Evolutionary conservation across 2,888 invertebrate species (phyloP), one percentile per base, ranked within the genome.

Genomic region (Platynereis dumerilii): DNA sequence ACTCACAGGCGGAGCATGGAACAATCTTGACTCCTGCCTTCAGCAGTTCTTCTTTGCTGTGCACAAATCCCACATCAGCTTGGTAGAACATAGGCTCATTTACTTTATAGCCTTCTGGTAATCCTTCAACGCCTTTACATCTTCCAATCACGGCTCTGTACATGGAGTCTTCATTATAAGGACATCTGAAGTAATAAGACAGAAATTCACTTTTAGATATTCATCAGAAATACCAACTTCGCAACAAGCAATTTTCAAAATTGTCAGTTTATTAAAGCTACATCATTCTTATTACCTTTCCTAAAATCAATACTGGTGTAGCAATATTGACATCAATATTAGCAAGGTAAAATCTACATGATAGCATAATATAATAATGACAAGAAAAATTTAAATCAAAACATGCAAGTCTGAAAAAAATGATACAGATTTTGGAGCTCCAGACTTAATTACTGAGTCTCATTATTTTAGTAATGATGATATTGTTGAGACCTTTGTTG

Each of bases 91-190:
- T 15, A 7, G 79, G 80, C 5, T 45, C 53, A 39, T 64, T 63
- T 2, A 76, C 53, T 34, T 57, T 62, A 70, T 75, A 82, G 3
- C 75, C 72, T 15, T 28, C 17, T 1, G 80, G 77, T n/a, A 79
- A 71, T 2, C 66, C 52, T 15, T 64, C 24, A 10, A 76, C 67
- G 3, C 27, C 29, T 28, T 59, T 61, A 55, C 83, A 75, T 65
- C 87, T 79, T 0, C 72, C 75, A 2, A 84, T 72, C 5, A 86
- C 53, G 0, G 89, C 89, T 64, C 90, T 81, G 69, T 87, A 78
- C 78, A 92, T 82, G 0, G 90, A 86, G 17, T 87, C 85, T 55
- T 86, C 74, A 57, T 88, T 88, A 80, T 88, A 92, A 7, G 90
- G 89, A 39, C 88, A 74, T 10, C 72, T 75, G 53, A 5, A 56